Conservation (phyloP, 2,888 invertebrate genomes). For the Uropetala carovei region DNA sequence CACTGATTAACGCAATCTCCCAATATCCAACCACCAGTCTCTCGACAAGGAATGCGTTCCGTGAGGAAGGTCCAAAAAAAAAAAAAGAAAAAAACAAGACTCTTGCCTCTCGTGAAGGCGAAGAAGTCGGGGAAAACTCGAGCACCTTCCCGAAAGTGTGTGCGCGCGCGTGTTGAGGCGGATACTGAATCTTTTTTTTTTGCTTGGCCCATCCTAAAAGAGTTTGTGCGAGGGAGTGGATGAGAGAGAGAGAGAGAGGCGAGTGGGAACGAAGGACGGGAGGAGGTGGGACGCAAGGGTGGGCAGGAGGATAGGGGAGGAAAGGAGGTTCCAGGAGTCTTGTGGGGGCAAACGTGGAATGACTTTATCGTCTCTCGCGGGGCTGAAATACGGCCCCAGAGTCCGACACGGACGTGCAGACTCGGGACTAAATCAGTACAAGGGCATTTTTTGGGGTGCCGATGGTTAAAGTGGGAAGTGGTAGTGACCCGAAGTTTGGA, state of each 20-base stretch:
- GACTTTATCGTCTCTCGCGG: background rate
- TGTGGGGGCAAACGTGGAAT: background rate
- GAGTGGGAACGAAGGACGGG: too few relatives aligned
- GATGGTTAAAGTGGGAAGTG: conserved; percentile 1
- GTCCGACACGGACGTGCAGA: background rate
- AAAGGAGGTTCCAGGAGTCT: background rate
- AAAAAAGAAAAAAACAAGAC: background rate
- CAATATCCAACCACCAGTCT: background rate
- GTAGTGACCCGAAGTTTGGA: too few relatives aligned
- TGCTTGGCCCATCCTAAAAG: background rate
- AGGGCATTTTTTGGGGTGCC: conserved; percentile 4
- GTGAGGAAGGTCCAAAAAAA: background rate
- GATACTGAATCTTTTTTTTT: background rate
- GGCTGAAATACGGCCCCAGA: background rate
- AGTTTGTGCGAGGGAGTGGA: background rate
- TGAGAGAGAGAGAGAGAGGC: background rate
- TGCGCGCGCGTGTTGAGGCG: background rate
- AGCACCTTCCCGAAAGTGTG: background rate
- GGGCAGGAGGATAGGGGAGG: background rate
- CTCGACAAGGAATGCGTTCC: background rate
- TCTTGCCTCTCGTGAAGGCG: background rate
- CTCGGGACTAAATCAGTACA: background rate
- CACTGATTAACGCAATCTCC: conserved; percentile 21
- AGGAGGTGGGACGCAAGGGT: too few relatives aligned
- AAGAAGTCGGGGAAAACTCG: background rate